phyloP scores from a whole-genome alignment of 2,888 invertebrate genomes.

The Meloe dianella region DNA sequence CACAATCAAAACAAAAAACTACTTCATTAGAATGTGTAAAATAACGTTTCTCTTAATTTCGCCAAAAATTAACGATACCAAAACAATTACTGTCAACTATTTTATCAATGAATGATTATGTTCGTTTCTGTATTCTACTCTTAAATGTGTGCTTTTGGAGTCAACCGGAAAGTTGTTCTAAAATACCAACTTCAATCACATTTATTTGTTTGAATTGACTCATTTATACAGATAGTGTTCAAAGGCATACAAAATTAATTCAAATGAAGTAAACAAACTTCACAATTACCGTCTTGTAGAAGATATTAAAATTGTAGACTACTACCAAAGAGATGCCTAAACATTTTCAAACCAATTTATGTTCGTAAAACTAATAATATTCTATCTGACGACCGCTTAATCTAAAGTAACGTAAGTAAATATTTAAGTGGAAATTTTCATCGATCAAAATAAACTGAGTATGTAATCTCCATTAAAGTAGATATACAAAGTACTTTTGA shows the following conservation, averaged over 20 bases:
- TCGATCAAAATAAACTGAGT: neutral
- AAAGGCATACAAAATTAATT: too few relatives aligned
- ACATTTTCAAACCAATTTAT: neutral
- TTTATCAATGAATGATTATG: neutral
- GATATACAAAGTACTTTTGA: neutral
- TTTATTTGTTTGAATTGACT: neutral
- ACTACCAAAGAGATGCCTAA: too few relatives aligned
- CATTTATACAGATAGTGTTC: too few relatives aligned
- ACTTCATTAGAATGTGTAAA: neutral
- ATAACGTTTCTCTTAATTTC: too few relatives aligned
- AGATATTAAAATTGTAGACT: too few relatives aligned
- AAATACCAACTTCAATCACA: neutral
- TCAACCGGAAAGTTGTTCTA: neutral
- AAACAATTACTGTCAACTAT: neutral
- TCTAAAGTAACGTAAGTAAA: neutral
- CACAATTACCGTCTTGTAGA: too few relatives aligned
- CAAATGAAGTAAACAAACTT: too few relatives aligned
- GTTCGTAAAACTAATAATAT: neutral
- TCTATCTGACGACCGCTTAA: neutral
- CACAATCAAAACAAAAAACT: too few relatives aligned
- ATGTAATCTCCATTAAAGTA: neutral
- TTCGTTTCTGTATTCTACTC: neutral
- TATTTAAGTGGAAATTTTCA: neutral
- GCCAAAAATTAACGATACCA: neutral
- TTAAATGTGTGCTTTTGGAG: neutral